Base-by-base conservation (phyloP, 64 coral and sea anemone species). In the Actinia equina region DNA sequence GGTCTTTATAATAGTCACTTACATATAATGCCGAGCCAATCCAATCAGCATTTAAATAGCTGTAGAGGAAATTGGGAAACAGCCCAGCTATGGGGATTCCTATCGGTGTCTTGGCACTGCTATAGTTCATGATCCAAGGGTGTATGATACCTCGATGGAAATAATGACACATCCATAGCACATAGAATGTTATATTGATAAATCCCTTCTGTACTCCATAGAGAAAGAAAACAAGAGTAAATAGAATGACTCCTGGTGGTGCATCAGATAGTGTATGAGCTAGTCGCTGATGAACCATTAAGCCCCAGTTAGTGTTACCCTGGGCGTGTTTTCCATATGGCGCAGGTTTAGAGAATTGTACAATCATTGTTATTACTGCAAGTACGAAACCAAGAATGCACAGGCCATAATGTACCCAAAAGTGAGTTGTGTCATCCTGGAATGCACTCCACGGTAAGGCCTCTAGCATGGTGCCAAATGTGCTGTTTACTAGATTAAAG, bases 81-180 rank as follows among this genome's bases (percentile, higher is more conserved):
- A 90, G 49, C 13, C 82, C 82, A 3, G 60, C 89, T 14, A 90
- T 22, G 5, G 82, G 70, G 41, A 90, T 90, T 64, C 89, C 89
- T 42, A 90, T 22, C 0, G 89, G 89, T 19, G 89, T 90, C 52
- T 55, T 90, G 19, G 89, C 81, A 77, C 49, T 85, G 70, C 89
- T 90, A 46, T 90, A 90, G 30, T 85, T 90, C 89, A 90, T 90
- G 37, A 90, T 60, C 89, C 89, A 90, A 4, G 89, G 89, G 26
- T 90, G 89, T 18, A 90, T 85, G 42, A 90, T 15, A 22, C 89
- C 89, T 44, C 89, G 89, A 79, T 90, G 89, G 25, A 90, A 22
- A 44, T 85, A 90, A 85, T 90, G 89, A 78, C 88, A 90, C 64
- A 85, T 77, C 88, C 88, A 90, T 3, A 90, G 16, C 23, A 60